Conservation (phyloP, 2,888 invertebrate genomes). For the Apamea monoglypha region DNA sequence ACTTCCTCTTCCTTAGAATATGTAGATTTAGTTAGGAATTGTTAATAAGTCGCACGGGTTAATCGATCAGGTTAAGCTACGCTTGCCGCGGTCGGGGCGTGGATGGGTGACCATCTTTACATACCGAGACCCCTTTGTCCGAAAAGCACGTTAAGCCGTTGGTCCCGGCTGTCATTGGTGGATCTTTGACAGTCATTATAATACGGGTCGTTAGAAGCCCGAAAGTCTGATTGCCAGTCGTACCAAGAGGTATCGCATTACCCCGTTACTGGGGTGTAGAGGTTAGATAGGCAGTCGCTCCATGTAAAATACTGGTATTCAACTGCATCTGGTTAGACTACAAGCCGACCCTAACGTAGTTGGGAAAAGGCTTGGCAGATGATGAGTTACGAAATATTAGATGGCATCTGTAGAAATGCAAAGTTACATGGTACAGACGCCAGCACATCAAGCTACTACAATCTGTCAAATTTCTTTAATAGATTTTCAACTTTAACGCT, state of each 20-base stretch:
- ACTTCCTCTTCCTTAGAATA: slow-evolving; percentile 54
- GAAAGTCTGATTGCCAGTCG: background rate
- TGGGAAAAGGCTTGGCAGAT: background rate
- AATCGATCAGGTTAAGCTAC: background rate
- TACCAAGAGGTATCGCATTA: background rate
- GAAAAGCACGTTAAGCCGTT: background rate
- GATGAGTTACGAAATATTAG: background rate
- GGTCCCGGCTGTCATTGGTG: background rate
- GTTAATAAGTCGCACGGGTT: background rate
- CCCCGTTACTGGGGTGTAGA: background rate
- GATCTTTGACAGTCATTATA: background rate
- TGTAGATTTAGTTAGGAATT: background rate
- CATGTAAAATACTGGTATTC: background rate
- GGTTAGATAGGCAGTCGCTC: background rate
- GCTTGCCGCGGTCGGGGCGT: background rate
- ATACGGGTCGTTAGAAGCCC: background rate
- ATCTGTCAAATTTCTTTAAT: too few relatives aligned
- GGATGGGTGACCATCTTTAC: background rate
- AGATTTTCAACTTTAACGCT: too few relatives aligned
- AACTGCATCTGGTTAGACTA: background rate
- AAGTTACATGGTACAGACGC: too few relatives aligned
- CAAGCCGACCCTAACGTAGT: too few relatives aligned
- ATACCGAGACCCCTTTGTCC: background rate
- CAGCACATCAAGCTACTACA: too few relatives aligned
- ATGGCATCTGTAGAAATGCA: background rate